Conservation (phyloP, 2,113 vertebrate species). For the Arizona elegans region DNA sequence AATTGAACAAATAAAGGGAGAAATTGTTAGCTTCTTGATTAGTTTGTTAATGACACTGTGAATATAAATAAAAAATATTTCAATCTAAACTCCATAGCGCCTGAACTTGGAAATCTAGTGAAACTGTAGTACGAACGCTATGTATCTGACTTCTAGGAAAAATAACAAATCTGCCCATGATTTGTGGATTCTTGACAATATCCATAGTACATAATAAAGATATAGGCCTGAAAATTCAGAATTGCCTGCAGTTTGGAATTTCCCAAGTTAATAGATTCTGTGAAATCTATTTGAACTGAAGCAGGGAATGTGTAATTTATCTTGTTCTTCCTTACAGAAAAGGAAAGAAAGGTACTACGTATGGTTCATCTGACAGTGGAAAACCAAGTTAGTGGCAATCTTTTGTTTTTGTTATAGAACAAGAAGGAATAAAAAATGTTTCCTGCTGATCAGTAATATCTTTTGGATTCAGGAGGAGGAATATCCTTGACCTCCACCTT, state of each 20-base stretch:
- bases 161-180: neutral
- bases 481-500: neutral
- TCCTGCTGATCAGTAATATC: neutral
- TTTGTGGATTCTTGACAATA: neutral
- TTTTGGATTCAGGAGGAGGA: neutral
- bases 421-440: neutral
- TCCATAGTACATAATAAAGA: neutral
- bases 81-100: neutral
- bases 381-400: slow-evolving; percentile 75
- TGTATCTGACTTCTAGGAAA: neutral
- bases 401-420: neutral
- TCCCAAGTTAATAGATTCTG: no score
- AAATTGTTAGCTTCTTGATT: neutral
- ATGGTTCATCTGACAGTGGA: slow-evolving; percentile 69
- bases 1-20: neutral
- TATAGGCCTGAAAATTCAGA: neutral
- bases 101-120: neutral
- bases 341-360: slow-evolving; percentile 75
- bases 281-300: neutral
- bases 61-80: neutral
- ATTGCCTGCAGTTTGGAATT: neutral
- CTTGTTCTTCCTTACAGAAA: slow-evolving; percentile 66
- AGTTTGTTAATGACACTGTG: neutral
- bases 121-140: neutral
- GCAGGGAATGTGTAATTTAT: neutral